Base-by-base conservation (phyloP, 2,797 vertebrate species). In the Aulostomus chinensis region DNA sequence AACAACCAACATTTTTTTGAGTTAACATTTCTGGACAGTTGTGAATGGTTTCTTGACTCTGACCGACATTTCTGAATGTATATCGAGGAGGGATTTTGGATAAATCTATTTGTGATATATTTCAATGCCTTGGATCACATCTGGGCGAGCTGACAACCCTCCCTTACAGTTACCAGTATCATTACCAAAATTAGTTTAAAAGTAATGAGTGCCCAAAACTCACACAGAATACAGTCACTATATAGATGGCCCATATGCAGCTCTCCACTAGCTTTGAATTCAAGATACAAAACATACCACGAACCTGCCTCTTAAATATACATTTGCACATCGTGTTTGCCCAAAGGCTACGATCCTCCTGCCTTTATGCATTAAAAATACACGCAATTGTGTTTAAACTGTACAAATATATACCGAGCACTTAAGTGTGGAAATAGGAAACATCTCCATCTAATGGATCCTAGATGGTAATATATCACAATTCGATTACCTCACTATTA, bases 401-500 rank as follows among this genome's bases (percentile, higher is more conserved):
- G 21, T 22, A 43, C 7, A 50, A 24, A 60, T 52, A 16, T 57
- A 22, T 39, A 37, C 25, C 22, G n/a, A 52, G 58, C 14, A 10
- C 14, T 10, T 7, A 17, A 14, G 50, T 52, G 64, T 46, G 46
- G 38, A 67, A 68, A 62, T 30, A 43, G 64, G 70, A 73, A 72
- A 49, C 42, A 60, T 59, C 50, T 47, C 48, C 9, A 40, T 75
- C 66, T 85, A 86, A 86, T 85, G 80, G 72, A 53, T 70, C 47
- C 64, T 58, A 37, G 56, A 65, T 63, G 58, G 69, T 73, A 81
- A 85, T 87, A 59, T 64, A 83, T 83, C 81, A 64, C 70, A 80
- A 85, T 90, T 84, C 73, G 62, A 70, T 4, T 40, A 69, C 58
- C 57, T 63, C 46, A 51, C 39, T 55, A 88, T 88, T 86, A 69